Conservation (phyloP, 2,888 invertebrate genomes). For the Uropetala carovei region DNA sequence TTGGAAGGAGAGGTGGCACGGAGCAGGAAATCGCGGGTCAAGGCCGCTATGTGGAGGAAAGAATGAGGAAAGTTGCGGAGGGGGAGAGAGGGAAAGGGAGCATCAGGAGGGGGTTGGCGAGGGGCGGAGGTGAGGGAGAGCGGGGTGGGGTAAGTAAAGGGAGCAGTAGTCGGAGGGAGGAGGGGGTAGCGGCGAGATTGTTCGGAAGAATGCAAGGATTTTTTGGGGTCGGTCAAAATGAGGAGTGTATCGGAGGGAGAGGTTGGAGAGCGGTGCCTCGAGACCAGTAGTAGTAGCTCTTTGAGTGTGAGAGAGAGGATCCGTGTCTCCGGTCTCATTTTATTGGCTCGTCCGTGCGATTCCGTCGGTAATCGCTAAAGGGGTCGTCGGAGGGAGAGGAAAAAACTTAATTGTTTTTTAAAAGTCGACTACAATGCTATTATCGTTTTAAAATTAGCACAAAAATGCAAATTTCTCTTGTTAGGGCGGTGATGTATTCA, state of each 20-base stretch:
- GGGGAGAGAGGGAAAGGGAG: not conserved
- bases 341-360: no score
- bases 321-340: no score
- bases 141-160: no score
- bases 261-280: not conserved
- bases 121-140: not conserved
- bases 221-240: conserved; percentile 1
- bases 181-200: not conserved
- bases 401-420: no score
- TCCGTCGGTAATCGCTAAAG: no score
- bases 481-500: no score
- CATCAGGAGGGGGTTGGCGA: not conserved
- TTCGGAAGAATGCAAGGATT: conserved; percentile 32
- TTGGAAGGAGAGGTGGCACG: not conserved
- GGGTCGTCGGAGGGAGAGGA: no score
- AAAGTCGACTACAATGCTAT: no score
- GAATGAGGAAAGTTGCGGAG: not conserved
- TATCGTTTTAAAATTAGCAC: no score
- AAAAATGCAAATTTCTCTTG: no score
- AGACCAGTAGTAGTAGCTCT: no score
- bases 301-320: no score
- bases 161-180: not conserved
- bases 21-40: conserved; percentile 62
- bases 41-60: conserved; percentile 16
- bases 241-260: not conserved